Evolutionary conservation across 1,140 invertebrate genomes (phyloP).

Genomic region (Riptortus pedestris): DNA sequence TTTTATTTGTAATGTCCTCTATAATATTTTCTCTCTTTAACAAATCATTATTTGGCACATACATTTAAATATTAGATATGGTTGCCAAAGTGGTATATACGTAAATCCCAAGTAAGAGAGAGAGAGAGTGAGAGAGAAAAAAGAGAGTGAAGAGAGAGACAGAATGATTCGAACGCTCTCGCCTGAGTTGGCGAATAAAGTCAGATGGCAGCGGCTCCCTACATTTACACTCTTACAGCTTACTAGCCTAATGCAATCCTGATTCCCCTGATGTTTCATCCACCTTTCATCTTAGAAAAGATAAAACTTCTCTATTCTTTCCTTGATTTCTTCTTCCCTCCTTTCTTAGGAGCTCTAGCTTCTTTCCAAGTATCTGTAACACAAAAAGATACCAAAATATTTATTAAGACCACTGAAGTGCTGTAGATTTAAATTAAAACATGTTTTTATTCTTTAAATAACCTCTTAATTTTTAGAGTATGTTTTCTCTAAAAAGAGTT

Average conservation of each 20-base stretch:
- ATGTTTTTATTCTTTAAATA: too few relatives aligned
- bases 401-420: too few relatives aligned
- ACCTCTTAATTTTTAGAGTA: too few relatives aligned
- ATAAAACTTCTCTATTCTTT: constrained; percentile 48
- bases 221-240: not conserved
- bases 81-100: too few relatives aligned
- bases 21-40: not conserved
- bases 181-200: too few relatives aligned
- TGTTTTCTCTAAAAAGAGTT: too few relatives aligned
- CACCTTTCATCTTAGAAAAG: constrained; percentile 2
- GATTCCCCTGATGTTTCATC: not conserved
- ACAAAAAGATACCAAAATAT: not conserved
- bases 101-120: too few relatives aligned
- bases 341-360: constrained; percentile 50
- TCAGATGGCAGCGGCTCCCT: not conserved
- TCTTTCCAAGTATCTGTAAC: constrained; percentile 51
- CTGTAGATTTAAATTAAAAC: not conserved
- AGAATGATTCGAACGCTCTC: too few relatives aligned
- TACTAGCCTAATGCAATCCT: not conserved
- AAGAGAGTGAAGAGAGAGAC: not conserved
- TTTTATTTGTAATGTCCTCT: not conserved
- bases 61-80: not conserved
- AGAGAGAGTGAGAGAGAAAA: too few relatives aligned
- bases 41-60: not conserved
- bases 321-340: constrained; percentile 53